Base-by-base conservation (phyloP, 2,113 vertebrate genomes). In the Chlamydotis undulata region DNA sequence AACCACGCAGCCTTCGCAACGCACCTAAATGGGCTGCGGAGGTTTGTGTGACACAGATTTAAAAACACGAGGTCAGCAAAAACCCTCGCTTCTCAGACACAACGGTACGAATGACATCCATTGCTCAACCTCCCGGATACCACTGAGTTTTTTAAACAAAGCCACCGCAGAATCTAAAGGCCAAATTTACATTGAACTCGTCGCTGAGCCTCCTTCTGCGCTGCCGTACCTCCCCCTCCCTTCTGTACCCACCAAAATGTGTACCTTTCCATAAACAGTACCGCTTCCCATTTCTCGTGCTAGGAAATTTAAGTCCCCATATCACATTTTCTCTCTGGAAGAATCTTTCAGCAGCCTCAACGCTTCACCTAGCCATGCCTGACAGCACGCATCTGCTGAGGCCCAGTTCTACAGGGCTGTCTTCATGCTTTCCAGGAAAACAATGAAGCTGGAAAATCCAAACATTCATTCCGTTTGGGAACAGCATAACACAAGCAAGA, bases 251-350 rank as follows among this genome's bases (percentile, higher is more conserved):
- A 35, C 10, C 25, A 23, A 37, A 11, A 23, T 1, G 5, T 1
- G 2, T 7, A 19, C 23, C 26, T 7, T 21, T 7, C 57, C 68
- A 33, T 1, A 9, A 37, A 15, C 41, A 28, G 3, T 0, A 10
- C 0, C 0, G 2, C 12, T 70, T n/a, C 31, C 52, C 29, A 5
- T 23, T 61, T 29, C 33, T 53, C 56, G 5, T 0, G 5, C 35
- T 12, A 59, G 67, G 55, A 43, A 83, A 39, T 18, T n/a, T 3
- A 68, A 77, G 12, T 4, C 39, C 50, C 29, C 8, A 3, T 16
- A 19, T 19, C 15, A 19, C 41, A 12, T 31, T 61, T 19, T 56
- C 45, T 13, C 33, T n/a, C 35, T 39, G 18, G 2, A 22, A 59
- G 37, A 87, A n/a, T 28, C 63, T 50, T 52, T 19, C 53, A 11